These are phyloP conservation scores for Taeniopygia guttata DNA, from an alignment of 2,797 vertebrate species.

Conservation along the genomic window DNA sequence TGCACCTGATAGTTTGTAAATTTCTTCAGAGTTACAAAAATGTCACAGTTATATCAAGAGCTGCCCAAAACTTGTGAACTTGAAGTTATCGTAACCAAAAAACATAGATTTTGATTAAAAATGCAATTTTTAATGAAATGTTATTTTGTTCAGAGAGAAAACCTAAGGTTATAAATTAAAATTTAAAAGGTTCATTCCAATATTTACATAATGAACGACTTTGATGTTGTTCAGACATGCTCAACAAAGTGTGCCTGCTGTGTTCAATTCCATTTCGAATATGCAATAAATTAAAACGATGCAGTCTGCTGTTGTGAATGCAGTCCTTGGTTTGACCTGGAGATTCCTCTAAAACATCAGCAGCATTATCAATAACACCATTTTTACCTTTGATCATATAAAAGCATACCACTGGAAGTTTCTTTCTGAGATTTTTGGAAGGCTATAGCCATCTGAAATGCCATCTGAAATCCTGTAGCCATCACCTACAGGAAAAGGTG, in stretches of 20 bases:
- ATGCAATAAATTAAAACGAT: neutral
- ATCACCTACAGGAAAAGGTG: neutral
- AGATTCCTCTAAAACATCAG: neutral
- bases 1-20: neutral
- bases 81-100: neutral
- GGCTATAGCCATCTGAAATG: neutral
- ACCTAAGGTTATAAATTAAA: neutral
- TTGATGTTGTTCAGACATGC: neutral
- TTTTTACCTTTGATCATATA: neutral
- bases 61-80: neutral
- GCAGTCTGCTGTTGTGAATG: neutral
- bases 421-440: neutral
- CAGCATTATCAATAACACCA: neutral
- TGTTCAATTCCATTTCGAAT: neutral
- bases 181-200: neutral
- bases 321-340: neutral
- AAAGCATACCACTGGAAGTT: neutral
- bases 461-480: too few species aligned
- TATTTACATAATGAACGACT: neutral
- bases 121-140: neutral
- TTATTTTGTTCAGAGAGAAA: neutral
- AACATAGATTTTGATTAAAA: neutral
- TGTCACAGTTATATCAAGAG: neutral
- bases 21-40: neutral
- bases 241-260: neutral